Base-by-base conservation (phyloP, 2,113 vertebrate species). In the Silurus glanis region DNA sequence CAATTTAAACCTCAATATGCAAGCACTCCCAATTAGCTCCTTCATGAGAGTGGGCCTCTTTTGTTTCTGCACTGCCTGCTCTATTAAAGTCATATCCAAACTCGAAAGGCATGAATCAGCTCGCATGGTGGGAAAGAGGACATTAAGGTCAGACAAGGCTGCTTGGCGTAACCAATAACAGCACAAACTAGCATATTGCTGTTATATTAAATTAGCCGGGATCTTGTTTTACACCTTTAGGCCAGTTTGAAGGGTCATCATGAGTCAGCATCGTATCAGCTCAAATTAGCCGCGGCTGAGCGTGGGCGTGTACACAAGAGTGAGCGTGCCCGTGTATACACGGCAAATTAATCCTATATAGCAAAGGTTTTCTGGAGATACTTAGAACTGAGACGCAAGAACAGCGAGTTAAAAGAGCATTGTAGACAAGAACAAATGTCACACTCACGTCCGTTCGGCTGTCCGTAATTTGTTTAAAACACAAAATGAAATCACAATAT, bases 1-100 rank as follows among this genome's bases (percentile, higher is more conserved):
- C 86, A 83, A 83, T 89, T 88, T 86, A 88, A 87, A 72, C 80
- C 82, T 82, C 85, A 81, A 75, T 85, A 86, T 84, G 86, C 85
- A 62, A 71, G 87, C 75, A 51, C 80, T 90, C 37, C 85, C 85
- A 85, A 83, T 89, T 84, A 86, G 80, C 81, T 84, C 59, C 66
- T 86, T 23, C 82, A 83, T 83, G 53, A 72, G 59, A 61, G 7
- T 17, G 28, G 45, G 25, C 28, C 82, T 55, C 45, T 84, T 74
- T 80, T 37, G 37, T 69, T 55, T 58, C 6, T 51, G 25, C 62
- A 59, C 84, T 58, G 59, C 62, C 84, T 88, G 72, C 56, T 71
- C 80, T 13, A 82, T 87, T 82, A 47, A 21, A 85, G 83, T 83
- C 62, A 75, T 49, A 66, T 67, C 19, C 37, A 59, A 74, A 87